Evolutionary conservation across 2,888 invertebrate genomes (phyloP).

Genomic region (Nemotelus nigrinus): DNA sequence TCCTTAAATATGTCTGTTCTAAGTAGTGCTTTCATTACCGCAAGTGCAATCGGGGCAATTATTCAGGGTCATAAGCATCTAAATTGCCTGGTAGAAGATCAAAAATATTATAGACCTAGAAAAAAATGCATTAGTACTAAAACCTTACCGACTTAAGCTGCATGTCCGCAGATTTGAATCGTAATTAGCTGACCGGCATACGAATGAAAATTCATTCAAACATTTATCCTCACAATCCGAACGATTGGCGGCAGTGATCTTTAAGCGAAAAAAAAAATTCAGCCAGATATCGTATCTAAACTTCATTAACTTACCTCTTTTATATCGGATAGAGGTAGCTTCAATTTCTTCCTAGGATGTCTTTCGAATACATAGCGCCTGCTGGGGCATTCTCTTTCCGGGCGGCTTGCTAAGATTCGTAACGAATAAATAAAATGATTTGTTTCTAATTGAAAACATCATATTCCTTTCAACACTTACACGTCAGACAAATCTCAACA

Average conservation of each 20-base stretch:
- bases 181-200: conserved; percentile 87
- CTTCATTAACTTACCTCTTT: conserved; percentile 72
- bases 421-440: conserved; percentile 33
- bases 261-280: conserved; percentile 2
- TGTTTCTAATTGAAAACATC: background rate
- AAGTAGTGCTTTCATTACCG: too few species aligned
- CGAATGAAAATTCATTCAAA: conserved; percentile 86
- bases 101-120: too few species aligned
- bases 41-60: too few species aligned
- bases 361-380: conserved; percentile 89
- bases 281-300: too few species aligned
- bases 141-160: conserved; percentile 71
- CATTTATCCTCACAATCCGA: conserved; percentile 92
- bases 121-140: too few species aligned
- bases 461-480: conserved; percentile 69
- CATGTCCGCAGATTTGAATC: conserved; percentile 82
- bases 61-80: too few species aligned
- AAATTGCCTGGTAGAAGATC: too few species aligned
- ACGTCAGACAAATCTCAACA: conserved; percentile 87
- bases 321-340: conserved; percentile 80
- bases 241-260: conserved; percentile 79
- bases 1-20: too few species aligned
- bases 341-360: conserved; percentile 84
- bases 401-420: conserved; percentile 74
- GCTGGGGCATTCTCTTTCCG: conserved; percentile 89